Base-by-base conservation (phyloP, 2,113 vertebrate genomes). In the Burhinus oedicnemus region DNA sequence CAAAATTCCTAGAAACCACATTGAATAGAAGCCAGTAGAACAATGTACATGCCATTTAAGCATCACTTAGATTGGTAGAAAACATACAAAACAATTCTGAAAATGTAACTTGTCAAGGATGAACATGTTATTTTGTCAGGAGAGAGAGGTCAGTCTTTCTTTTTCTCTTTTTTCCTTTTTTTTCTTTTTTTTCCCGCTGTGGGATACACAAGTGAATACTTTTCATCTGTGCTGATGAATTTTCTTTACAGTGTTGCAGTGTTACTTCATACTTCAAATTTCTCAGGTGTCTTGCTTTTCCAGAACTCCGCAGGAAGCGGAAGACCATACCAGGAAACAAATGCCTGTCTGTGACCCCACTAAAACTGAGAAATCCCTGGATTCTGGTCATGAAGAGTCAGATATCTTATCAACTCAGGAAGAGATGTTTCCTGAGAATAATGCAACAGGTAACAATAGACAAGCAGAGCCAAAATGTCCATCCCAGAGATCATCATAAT, bases 381-480 rank as follows among this genome's bases (percentile, higher is more conserved):
- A 52, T 51, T 94, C 96, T 68, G 95, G 71, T 86, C 90, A 77
- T 3, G 94, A 98, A 71, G 98, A 98, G 52, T 85, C 87, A 15
- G 98, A 98, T 87, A 69, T 99, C 72, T 91, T 98, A 75, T 99
- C 99, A 62, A 99, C 98, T 36, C 99, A 99, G 95, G 98, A 99
- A 75, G 99, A 99, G 85, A 93, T 99, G 97, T 99, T 99, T 94
- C 98, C 99, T 3, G 98, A 98, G 87, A 97, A 75, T 86, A 94
- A 89, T 57, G 88, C 84, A 93, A 68, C 97, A 98, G 98, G 98
- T 98, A 97, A 93, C 20, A 47, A 12, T 3, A 55, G 78, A 66
- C 20, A 57, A 55, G 25, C 21, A 57, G 57, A 88, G 66, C 32
- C 49, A 66, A 66, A 83, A 34, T 45, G 15, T 60, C 38, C 12